Evolutionary conservation across 2,797 vertebrate species (phyloP).

Genomic region (Clamator glandarius): DNA sequence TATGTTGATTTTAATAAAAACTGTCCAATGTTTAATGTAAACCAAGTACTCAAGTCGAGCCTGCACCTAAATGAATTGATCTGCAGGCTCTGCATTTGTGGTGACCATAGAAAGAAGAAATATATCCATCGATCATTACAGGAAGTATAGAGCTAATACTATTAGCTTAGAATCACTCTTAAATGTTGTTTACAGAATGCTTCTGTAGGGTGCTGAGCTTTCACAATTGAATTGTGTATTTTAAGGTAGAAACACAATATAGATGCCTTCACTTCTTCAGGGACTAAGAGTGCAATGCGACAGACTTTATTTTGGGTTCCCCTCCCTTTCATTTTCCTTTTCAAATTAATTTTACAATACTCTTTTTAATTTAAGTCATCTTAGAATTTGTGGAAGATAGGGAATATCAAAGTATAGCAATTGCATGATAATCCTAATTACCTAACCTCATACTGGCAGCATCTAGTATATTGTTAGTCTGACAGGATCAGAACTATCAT

Average conservation of each 20-base stretch:
- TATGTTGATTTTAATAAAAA: background rate
- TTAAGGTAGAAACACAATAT: background rate
- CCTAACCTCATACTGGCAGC: background rate
- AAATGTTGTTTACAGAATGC: background rate
- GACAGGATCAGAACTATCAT: background rate
- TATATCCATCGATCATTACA: background rate
- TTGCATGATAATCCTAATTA: background rate
- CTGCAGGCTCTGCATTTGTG: background rate
- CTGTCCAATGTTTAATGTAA: background rate
- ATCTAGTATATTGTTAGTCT: conserved; percentile 8
- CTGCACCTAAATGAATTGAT: background rate
- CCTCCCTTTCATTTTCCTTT: background rate
- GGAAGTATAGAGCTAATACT: background rate
- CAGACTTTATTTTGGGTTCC: background rate
- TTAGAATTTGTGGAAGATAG: background rate
- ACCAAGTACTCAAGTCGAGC: background rate
- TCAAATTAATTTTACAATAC: background rate
- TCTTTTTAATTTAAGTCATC: background rate
- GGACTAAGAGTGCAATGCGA: background rate
- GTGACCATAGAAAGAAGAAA: background rate
- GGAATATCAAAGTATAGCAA: background rate
- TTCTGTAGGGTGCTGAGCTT: background rate
- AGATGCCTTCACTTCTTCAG: background rate
- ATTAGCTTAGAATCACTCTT: background rate
- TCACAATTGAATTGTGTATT: background rate